These are phyloP conservation scores for Trichonephila clavipes DNA, from an alignment of 1,140 invertebrate species.

Conservation along the genomic window DNA sequence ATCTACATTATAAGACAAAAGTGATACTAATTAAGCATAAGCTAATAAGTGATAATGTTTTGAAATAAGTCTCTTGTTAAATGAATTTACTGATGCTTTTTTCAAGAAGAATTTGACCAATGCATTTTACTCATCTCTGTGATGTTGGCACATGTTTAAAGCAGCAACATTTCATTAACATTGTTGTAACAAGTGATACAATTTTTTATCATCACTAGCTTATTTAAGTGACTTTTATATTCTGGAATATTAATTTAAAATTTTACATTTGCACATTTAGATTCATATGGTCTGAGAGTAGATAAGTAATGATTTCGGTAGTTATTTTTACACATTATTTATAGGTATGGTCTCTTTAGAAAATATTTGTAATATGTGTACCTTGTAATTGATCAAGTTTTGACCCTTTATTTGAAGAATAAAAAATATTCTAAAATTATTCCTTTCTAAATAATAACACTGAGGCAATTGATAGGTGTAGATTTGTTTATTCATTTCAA, in stretches of 20 bases:
- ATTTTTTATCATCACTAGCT: constrained; percentile 42
- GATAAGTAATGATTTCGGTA: not conserved
- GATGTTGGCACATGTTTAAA: constrained; percentile 59
- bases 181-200: constrained; percentile 48
- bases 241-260: constrained; percentile 3
- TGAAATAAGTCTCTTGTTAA: constrained; percentile 48
- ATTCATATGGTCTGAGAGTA: not conserved
- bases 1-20: constrained; percentile 45
- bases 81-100: constrained; percentile 38
- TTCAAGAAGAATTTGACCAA: constrained; percentile 44
- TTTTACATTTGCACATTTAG: constrained; percentile 12
- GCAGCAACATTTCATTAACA: constrained; percentile 54
- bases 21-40: constrained; percentile 55
- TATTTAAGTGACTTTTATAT: constrained; percentile 28
- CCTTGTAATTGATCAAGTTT: not conserved
- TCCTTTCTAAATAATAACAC: no score
- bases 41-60: constrained; percentile 53
- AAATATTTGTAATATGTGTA: not conserved
- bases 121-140: constrained; percentile 52
- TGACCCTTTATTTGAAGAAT: no score
- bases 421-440: no score
- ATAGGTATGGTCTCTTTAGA: not conserved
- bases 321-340: constrained; percentile 5
- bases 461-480: no score
- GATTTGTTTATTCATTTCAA: no score